A percentile compares a stretch with the other conserved stretches of the same genome.
Evolutionary conservation across 1,140 invertebrate genomes (phyloP).

Genomic region (Neocloeon triangulifer): DNA sequence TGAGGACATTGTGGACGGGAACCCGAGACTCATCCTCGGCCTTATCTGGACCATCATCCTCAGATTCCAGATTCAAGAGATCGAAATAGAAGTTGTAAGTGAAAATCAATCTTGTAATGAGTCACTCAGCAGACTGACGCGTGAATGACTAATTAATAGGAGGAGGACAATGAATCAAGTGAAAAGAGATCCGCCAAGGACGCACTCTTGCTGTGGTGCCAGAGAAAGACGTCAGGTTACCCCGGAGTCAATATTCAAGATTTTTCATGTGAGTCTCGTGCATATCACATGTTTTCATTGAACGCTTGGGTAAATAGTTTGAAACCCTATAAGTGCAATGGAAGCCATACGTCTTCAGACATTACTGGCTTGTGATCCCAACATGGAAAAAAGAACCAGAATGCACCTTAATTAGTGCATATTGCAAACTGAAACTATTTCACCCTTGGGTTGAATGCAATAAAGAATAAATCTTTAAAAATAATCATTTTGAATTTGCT

Average conservation of each 20-base stretch:
- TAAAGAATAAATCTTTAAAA: no score
- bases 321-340: not conserved
- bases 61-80: conserved; percentile 94
- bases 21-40: conserved; percentile 84
- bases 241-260: conserved; percentile 68
- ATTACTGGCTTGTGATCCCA: no score
- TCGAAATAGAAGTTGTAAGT: conserved; percentile 88
- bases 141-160: conserved; percentile 25
- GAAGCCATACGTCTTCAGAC: no score
- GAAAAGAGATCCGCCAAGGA: conserved; percentile 99
- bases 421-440: no score
- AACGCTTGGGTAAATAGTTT: no score
- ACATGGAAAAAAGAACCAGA: not conserved
- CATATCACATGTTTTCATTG: no score
- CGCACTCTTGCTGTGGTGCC: conserved; percentile 93
- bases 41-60: conserved; percentile 98
- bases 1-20: conserved; percentile 97
- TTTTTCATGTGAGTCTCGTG: conserved; percentile 32
- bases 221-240: conserved; percentile 89
- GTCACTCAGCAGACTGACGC: not conserved
- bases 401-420: not conserved
- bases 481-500: conserved; percentile 8
- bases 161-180: conserved; percentile 91
- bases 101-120: conserved; percentile 3
- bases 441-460: no score